phyloP scores from a whole-genome alignment of 2,797 vertebrate species.

The Kryptolebias ocellatus region DNA sequence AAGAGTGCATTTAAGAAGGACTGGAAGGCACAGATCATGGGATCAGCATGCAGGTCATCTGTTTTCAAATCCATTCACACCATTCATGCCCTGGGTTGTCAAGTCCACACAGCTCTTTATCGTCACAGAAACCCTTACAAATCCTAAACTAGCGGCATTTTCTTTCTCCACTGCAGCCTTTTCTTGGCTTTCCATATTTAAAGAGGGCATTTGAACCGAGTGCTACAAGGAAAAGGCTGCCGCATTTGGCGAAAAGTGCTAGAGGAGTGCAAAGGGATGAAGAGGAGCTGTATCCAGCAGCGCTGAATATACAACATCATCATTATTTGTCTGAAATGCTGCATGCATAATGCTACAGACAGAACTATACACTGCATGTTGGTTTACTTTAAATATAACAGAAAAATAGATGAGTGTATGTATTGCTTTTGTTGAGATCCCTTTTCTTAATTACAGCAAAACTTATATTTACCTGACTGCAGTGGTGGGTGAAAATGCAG shows the following conservation, averaged over 20 bases:
- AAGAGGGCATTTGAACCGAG: slow-evolving; percentile 68
- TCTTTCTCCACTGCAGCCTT: slow-evolving; percentile 44
- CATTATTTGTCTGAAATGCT: slow-evolving; percentile 10
- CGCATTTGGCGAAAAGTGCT: slow-evolving; percentile 50
- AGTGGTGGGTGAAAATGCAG: too few relatives aligned
- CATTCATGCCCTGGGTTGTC: slow-evolving; percentile 75
- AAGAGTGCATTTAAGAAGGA: slow-evolving; percentile 72
- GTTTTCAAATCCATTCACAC: slow-evolving; percentile 87
- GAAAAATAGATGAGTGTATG: neutral
- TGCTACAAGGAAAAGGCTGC: slow-evolving; percentile 65
- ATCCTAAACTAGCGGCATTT: slow-evolving; percentile 47
- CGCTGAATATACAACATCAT: slow-evolving; percentile 22
- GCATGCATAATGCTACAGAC: slow-evolving; percentile 14
- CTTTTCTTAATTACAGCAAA: too few relatives aligned
- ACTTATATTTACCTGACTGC: too few relatives aligned
- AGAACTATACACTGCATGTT: neutral
- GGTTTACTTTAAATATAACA: neutral
- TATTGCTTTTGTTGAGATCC: neutral
- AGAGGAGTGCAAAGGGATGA: slow-evolving; percentile 30
- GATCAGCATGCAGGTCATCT: slow-evolving; percentile 90
- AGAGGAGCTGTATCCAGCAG: slow-evolving; percentile 35
- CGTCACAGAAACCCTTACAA: slow-evolving; percentile 22
- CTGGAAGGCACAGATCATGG: slow-evolving; percentile 84
- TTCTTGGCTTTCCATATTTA: slow-evolving; percentile 71
- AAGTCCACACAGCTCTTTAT: slow-evolving; percentile 49